A percentile compares a stretch with the other conserved stretches of the same genome.
phyloP scores from a whole-genome alignment of 1,140 invertebrate genomes.

The Anastatus disparis region DNA sequence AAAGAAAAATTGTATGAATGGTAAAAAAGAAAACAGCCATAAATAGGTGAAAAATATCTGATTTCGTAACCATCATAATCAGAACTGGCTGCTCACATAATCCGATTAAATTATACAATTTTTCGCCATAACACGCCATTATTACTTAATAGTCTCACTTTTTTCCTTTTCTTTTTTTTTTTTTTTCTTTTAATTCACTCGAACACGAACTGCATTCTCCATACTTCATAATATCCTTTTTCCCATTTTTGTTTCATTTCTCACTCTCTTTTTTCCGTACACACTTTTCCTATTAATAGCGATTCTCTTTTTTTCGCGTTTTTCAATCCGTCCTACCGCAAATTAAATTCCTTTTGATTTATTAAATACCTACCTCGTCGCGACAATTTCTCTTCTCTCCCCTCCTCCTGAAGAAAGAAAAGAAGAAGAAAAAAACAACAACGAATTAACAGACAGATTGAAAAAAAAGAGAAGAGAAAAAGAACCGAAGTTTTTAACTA shows the following conservation, averaged over 20 bases:
- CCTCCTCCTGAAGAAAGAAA: too few relatives aligned
- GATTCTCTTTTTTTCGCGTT: too few relatives aligned
- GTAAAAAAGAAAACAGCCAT: not conserved
- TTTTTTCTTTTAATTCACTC: not conserved
- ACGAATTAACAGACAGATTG: not conserved
- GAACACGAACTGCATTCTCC: conserved; percentile 5
- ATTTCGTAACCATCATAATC: not conserved
- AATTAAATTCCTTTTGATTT: not conserved
- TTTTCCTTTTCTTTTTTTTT: not conserved
- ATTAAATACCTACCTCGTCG: not conserved
- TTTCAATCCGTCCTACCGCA: not conserved
- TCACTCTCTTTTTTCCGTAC: too few relatives aligned
- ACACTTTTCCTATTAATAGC: too few relatives aligned
- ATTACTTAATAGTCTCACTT: conserved; percentile 2
- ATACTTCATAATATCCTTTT: too few relatives aligned
- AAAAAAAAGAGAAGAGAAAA: not conserved
- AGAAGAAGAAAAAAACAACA: not conserved
- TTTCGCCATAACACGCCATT: not conserved
- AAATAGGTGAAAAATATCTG: not conserved
- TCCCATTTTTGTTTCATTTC: too few relatives aligned
- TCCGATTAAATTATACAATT: conserved; percentile 11
- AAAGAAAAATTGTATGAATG: too few relatives aligned
- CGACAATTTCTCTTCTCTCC: too few relatives aligned
- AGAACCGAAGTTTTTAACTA: conserved; percentile 26
- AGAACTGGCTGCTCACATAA: not conserved